Evolutionary conservation across 1,140 invertebrate species (phyloP).

Genomic region (Bombus superbus): DNA sequence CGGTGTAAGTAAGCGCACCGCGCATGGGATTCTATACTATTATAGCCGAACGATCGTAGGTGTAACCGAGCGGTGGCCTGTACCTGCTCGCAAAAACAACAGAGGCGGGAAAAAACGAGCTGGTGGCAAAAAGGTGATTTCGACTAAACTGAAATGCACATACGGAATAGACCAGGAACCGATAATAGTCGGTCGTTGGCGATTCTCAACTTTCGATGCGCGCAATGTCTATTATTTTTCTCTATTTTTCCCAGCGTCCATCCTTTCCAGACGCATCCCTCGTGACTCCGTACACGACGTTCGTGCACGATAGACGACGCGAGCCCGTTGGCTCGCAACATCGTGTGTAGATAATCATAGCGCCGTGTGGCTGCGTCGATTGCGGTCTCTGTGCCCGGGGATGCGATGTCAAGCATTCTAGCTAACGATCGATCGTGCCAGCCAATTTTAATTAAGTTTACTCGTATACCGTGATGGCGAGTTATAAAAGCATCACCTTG

Average conservation of each 20-base stretch:
- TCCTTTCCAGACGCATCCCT: neutral
- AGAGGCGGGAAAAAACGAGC: neutral
- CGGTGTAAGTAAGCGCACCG: neutral
- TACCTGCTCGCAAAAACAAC: neutral
- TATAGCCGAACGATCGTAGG: neutral
- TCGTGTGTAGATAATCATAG: neutral
- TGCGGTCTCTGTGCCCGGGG: neutral
- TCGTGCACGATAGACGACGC: neutral
- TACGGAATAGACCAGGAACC: conserved; percentile 17
- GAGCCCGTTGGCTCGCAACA: neutral
- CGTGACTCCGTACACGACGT: neutral
- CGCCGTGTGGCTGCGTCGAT: neutral
- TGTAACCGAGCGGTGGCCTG: neutral
- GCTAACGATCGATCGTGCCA: conserved; percentile 25
- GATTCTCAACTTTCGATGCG: conserved; percentile 25
- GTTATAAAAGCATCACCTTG: neutral
- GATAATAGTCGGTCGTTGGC: conserved; percentile 31
- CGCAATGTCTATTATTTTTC: neutral
- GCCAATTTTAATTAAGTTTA: conserved; percentile 23
- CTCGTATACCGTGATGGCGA: neutral
- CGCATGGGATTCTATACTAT: neutral
- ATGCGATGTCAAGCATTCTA: neutral
- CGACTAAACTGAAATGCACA: conserved; percentile 61
- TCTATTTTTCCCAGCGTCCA: neutral
- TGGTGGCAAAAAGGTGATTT: conserved; percentile 32